A percentile compares a stretch with the other conserved stretches of the same genome.
Conservation (phyloP, 2,888 invertebrate genomes). For the Chouioia cunea region DNA sequence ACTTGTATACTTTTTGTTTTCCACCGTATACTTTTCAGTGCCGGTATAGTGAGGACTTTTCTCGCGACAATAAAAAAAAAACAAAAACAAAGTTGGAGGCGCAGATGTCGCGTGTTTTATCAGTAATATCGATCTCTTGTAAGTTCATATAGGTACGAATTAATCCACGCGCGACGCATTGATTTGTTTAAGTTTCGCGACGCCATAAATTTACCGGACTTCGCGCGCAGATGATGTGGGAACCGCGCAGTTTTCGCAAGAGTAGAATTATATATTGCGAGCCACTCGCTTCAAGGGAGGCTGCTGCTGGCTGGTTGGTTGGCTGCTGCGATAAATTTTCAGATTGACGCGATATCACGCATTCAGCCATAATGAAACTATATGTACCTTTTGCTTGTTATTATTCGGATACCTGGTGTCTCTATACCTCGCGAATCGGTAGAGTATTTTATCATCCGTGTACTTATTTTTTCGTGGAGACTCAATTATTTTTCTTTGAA, state of each 20-base stretch:
- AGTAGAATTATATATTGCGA: no score
- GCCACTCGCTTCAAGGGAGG: no score
- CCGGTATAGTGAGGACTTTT: no score
- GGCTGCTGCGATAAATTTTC: slow-evolving; percentile 50
- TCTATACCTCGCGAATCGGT: no score
- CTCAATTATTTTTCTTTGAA: no score
- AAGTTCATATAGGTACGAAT: slow-evolving; percentile 46
- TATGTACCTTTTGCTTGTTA: slow-evolving; percentile 26
- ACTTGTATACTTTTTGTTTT: no score
- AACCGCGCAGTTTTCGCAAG: slow-evolving; percentile 11
- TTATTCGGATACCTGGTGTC: background rate
- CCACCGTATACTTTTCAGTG: no score
- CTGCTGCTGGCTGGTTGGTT: no score
- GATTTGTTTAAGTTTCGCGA: slow-evolving; percentile 46
- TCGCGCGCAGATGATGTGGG: slow-evolving; percentile 41
- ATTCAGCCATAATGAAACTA: slow-evolving; percentile 51
- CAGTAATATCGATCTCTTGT: slow-evolving; percentile 43
- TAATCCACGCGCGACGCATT: slow-evolving; percentile 43
- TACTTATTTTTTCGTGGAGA: no score
- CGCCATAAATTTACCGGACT: background rate
- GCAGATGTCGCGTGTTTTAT: slow-evolving; percentile 43
- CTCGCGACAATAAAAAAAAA: slow-evolving; percentile 5
- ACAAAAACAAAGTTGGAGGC: slow-evolving; percentile 36
- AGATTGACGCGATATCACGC: slow-evolving; percentile 55
- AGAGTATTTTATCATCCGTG: no score